Evolutionary conservation across 1,140 invertebrate genomes (phyloP).

Genomic region (Aphaenogaster rudis): DNA sequence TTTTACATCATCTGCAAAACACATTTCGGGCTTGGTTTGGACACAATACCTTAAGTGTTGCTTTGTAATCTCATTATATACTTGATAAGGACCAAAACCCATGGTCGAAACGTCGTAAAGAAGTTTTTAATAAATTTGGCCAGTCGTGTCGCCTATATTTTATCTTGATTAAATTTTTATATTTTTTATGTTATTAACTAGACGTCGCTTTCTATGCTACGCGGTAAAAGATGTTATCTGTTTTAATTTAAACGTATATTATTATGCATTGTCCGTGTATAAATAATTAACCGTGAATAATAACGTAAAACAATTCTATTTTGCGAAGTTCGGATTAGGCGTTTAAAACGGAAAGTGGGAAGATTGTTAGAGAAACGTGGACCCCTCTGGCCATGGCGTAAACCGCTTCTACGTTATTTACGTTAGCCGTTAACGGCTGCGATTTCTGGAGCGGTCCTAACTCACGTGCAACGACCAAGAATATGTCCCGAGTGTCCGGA

Average conservation of each 20-base stretch:
- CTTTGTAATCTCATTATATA: no score
- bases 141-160: no score
- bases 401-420: slow-evolving; percentile 81
- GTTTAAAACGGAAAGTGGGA: background rate
- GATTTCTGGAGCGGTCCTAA: slow-evolving; percentile 80
- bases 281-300: background rate
- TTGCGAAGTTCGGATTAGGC: background rate
- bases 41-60: no score
- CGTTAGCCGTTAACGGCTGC: slow-evolving; percentile 74
- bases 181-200: background rate
- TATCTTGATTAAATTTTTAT: background rate
- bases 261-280: background rate
- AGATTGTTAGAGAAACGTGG: background rate
- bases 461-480: slow-evolving; percentile 82
- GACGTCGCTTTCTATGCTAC: background rate
- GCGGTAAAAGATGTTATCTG: background rate
- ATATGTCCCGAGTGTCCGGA: slow-evolving; percentile 83
- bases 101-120: no score
- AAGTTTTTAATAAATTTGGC: no score
- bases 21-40: no score
- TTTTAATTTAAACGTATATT: background rate
- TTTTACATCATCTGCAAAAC: no score
- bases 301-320: background rate
- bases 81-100: no score
- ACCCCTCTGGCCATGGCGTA: slow-evolving; percentile 46